These are phyloP conservation scores for Leptura quadrifasciata DNA, from an alignment of 2,888 invertebrate species.

Conservation along the genomic window DNA sequence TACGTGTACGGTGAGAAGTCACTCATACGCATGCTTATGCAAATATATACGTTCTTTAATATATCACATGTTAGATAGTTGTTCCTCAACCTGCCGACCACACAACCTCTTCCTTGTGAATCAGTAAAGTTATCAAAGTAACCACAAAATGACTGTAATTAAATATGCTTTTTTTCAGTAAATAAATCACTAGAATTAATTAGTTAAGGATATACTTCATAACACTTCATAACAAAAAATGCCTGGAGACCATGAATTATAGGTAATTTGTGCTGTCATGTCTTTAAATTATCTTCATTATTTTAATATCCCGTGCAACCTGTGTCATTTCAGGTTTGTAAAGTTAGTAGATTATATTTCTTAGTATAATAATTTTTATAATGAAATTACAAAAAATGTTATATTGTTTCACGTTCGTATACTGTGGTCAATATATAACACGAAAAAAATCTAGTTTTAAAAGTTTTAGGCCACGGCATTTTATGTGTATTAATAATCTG, in stretches of 20 bases:
- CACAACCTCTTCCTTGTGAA: background rate
- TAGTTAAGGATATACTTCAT: background rate
- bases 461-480: no score
- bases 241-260: background rate
- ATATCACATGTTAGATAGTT: no score
- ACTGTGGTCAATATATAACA: no score
- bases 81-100: background rate
- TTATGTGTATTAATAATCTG: no score
- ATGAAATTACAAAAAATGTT: background rate
- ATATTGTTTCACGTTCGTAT: background rate
- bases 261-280: conserved; percentile 4
- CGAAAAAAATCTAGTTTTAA: no score
- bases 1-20: no score
- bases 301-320: background rate
- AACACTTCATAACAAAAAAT: conserved; percentile 7
- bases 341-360: background rate
- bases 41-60: no score
- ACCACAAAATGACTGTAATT: background rate
- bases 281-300: conserved; percentile 7
- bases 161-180: background rate
- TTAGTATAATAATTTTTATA: background rate
- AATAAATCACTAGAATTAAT: conserved; percentile 3
- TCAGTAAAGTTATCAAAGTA: background rate
- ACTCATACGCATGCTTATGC: no score
- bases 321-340: background rate